phyloP scores from a whole-genome alignment of 2,113 vertebrate genomes.

The Glareola pratincola region DNA sequence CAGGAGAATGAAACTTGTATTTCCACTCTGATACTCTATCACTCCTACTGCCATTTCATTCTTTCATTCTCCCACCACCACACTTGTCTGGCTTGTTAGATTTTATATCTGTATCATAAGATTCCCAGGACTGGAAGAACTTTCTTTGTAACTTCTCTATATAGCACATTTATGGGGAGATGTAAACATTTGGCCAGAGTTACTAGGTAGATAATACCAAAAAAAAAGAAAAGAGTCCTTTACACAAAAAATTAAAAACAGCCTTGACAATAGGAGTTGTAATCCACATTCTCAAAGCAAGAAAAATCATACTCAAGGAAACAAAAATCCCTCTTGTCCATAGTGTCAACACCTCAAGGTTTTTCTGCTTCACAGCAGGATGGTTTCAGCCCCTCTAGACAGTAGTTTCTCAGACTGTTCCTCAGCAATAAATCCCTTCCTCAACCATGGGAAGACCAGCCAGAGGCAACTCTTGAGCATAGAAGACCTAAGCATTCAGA shows the following conservation, averaged over 20 bases:
- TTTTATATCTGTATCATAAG: background rate
- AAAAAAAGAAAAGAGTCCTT: background rate
- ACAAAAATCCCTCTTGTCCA: background rate
- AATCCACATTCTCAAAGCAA: background rate
- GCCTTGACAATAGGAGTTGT: background rate
- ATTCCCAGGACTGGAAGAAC: background rate
- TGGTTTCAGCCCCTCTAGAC: background rate
- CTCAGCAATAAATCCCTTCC: background rate
- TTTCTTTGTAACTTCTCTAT: background rate
- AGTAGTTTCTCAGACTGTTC: background rate
- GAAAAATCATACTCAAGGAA: background rate
- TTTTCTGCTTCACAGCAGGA: background rate
- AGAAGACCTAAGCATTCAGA: background rate
- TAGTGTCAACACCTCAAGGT: background rate
- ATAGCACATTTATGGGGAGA: fast-evolving
- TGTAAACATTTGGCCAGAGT: background rate
- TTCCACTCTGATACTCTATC: background rate
- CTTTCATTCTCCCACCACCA: background rate
- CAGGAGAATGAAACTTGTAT: background rate
- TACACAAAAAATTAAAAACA: background rate
- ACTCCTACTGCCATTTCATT: background rate
- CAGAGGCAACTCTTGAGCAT: background rate
- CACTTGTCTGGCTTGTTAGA: background rate
- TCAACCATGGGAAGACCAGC: background rate
- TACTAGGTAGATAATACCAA: background rate